A percentile compares a stretch with the other conserved stretches of the same genome.
Conservation (phyloP, 2,888 invertebrate genomes). For the Athetis lepigone region DNA sequence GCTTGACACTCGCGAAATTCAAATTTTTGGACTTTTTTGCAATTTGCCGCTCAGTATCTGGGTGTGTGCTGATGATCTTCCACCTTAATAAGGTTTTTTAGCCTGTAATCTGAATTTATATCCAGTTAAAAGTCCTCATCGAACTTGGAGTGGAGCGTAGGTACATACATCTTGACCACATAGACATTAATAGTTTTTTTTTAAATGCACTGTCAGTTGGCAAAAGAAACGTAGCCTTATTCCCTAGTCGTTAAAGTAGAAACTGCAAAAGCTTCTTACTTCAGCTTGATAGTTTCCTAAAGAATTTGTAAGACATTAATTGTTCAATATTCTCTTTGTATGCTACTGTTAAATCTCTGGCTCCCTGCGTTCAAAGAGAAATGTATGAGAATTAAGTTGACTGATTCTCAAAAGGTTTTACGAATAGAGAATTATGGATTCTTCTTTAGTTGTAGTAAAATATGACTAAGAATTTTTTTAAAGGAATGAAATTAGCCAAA, state of each 20-base stretch:
- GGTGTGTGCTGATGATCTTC: too few relatives aligned
- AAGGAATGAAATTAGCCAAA: not conserved
- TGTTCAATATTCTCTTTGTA: conserved; percentile 36
- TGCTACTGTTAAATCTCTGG: conserved; percentile 31
- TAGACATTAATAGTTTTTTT: too few relatives aligned
- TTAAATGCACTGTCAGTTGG: too few relatives aligned
- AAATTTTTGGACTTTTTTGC: too few relatives aligned
- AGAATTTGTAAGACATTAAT: conserved; percentile 21
- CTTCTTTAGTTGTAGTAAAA: not conserved
- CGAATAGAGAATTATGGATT: conserved; percentile 1
- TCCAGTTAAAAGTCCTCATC: too few relatives aligned
- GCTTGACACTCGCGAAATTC: too few relatives aligned
- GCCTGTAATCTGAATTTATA: too few relatives aligned
- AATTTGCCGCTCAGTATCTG: too few relatives aligned
- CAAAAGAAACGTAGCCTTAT: too few relatives aligned
- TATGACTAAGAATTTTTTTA: not conserved
- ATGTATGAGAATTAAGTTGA: conserved; percentile 25
- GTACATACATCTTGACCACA: too few relatives aligned
- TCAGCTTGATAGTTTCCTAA: not conserved
- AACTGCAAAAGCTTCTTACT: not conserved
- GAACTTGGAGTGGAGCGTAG: too few relatives aligned
- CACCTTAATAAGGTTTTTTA: too few relatives aligned
- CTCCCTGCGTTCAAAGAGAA: conserved; percentile 18
- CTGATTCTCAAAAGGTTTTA: conserved; percentile 10
- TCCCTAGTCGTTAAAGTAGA: conserved; percentile 1